Conservation (phyloP, 1,140 invertebrate species). For the Melanaphis sacchari region DNA sequence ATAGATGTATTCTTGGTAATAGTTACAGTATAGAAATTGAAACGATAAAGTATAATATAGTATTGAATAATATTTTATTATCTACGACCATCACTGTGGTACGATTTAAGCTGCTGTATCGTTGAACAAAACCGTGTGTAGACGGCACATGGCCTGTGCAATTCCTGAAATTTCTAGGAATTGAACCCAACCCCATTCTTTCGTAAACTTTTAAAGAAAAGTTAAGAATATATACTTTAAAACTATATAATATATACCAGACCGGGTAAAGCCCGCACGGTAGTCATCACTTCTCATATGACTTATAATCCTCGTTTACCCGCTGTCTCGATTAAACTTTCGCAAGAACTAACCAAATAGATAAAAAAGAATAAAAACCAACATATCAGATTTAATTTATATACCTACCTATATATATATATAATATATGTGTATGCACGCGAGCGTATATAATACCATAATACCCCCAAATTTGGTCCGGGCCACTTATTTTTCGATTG, state of each 20-base stretch:
- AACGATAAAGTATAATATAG: background rate
- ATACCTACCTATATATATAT: background rate
- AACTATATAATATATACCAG: background rate
- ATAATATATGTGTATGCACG: background rate
- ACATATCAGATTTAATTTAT: background rate
- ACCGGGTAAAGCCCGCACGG: background rate
- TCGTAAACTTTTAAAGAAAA: background rate
- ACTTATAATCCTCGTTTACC: conserved; percentile 16
- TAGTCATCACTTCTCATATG: conserved; percentile 25
- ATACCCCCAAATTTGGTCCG: background rate
- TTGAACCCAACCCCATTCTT: background rate
- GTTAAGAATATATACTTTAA: background rate
- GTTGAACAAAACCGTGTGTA: background rate
- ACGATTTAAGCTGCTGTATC: background rate
- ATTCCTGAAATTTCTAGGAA: background rate
- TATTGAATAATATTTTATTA: conserved; percentile 7
- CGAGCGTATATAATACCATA: background rate
- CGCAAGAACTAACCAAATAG: background rate
- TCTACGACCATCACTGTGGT: background rate
- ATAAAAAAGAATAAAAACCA: conserved; percentile 4
- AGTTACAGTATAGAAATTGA: background rate
- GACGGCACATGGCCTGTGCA: background rate
- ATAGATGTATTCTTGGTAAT: background rate
- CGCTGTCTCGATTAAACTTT: conserved; percentile 10
- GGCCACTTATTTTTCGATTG: background rate